Conservation (phyloP, 2,888 invertebrate genomes). For the Melangyna quadrimaculata region DNA sequence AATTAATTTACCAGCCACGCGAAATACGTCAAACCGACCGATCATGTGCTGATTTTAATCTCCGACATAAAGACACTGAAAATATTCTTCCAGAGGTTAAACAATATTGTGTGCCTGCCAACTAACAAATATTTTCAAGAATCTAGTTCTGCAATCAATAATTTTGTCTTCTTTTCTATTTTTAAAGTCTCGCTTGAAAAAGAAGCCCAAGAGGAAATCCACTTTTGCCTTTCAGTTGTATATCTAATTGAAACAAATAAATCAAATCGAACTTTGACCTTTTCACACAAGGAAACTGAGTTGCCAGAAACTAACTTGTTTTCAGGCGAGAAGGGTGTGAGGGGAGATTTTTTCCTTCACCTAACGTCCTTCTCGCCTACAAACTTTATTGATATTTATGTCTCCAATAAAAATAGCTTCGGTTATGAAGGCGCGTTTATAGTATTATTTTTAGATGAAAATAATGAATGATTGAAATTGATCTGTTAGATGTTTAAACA, state of each 20-base stretch:
- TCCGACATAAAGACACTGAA: background rate
- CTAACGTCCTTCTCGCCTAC: no score
- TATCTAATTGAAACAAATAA: background rate
- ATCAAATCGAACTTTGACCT: background rate
- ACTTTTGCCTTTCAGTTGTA: background rate
- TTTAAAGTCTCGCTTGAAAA: background rate
- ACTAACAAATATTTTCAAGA: no score
- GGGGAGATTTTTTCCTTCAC: no score
- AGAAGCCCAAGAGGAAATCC: background rate
- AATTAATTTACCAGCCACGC: background rate
- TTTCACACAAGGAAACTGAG: no score
- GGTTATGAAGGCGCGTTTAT: no score
- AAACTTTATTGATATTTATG: no score
- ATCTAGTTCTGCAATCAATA: background rate
- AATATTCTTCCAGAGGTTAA: conserved; percentile 9
- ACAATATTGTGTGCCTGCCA: background rate
- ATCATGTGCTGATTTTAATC: conserved; percentile 14
- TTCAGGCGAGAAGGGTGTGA: no score
- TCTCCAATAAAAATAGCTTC: no score
- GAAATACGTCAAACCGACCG: conserved; percentile 30
- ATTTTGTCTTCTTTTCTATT: background rate
- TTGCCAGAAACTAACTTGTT: no score
- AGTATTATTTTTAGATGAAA: no score
- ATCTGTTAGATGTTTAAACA: no score
- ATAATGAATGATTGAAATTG: no score